Evolutionary conservation across 2,113 vertebrate genomes (phyloP).

Genomic region (Stomatorhinus ivindoensis): DNA sequence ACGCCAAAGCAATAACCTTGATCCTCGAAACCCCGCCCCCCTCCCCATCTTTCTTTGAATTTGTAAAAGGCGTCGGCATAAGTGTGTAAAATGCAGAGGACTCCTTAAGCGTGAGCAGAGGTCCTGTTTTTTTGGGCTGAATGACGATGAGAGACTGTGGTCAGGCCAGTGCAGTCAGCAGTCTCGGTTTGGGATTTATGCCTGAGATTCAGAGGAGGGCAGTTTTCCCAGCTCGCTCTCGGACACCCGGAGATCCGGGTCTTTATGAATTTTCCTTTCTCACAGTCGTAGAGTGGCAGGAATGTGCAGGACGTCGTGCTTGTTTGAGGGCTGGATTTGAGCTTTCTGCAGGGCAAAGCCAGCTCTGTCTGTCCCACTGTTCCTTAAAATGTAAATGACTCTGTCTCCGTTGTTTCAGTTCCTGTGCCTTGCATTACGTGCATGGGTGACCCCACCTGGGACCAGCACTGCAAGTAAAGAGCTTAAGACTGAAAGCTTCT

Average conservation of each 20-base stretch:
- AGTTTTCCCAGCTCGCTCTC: neutral
- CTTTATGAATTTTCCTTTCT: conserved; percentile 4
- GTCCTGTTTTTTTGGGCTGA: neutral
- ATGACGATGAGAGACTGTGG: neutral
- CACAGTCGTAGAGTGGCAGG: neutral
- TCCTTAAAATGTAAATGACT: neutral
- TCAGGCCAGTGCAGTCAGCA: neutral
- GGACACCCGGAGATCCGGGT: neutral
- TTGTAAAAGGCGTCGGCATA: neutral
- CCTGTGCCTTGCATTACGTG: neutral
- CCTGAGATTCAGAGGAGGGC: conserved; percentile 2
- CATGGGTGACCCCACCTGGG: neutral
- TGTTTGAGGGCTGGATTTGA: neutral
- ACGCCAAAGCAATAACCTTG: conserved; percentile 29
- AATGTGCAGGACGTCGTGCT: neutral
- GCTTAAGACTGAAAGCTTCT: neutral
- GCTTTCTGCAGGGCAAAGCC: neutral
- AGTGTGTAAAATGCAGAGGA: neutral
- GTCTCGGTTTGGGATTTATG: neutral
- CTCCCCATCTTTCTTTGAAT: neutral
- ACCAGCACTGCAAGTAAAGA: neutral
- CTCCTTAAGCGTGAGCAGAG: neutral
- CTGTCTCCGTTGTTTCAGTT: neutral
- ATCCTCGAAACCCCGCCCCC: neutral
- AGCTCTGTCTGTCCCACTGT: neutral